Conservation (phyloP, 2,888 invertebrate genomes). For the Nomada fucata region DNA sequence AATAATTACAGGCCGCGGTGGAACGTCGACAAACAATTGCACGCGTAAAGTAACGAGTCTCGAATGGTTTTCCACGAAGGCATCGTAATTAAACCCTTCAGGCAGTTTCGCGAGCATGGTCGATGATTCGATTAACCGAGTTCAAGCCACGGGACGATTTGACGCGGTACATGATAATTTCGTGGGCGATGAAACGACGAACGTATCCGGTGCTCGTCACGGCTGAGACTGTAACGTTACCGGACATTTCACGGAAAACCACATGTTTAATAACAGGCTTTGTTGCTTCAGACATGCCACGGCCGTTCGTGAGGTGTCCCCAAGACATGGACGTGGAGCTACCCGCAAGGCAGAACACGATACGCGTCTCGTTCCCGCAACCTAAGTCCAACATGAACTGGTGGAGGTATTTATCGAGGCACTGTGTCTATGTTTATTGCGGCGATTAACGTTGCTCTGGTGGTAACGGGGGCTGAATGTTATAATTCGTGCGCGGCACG, state of each 20-base stretch:
- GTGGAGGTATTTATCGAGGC: slow-evolving; percentile 84
- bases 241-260: slow-evolving; percentile 42
- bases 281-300: slow-evolving; percentile 81
- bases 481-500: neutral
- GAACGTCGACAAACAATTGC: slow-evolving; percentile 22
- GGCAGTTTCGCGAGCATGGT: slow-evolving; percentile 26
- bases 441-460: neutral
- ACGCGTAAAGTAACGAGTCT: slow-evolving; percentile 4
- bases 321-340: slow-evolving; percentile 86
- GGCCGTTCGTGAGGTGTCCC: slow-evolving; percentile 88
- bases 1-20: slow-evolving; percentile 9
- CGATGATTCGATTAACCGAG: slow-evolving; percentile 45
- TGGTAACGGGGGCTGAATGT: neutral
- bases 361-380: slow-evolving; percentile 85
- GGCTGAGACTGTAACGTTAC: slow-evolving; percentile 32
- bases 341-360: slow-evolving; percentile 84
- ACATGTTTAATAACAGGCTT: slow-evolving; percentile 66
- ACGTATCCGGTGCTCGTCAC: slow-evolving; percentile 1
- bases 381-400: slow-evolving; percentile 89
- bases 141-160: slow-evolving; percentile 18
- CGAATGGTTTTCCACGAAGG: neutral
- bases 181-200: neutral
- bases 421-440: neutral
- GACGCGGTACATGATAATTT: slow-evolving; percentile 8
- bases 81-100: slow-evolving; percentile 21